Evolutionary conservation across 64 coral and sea anemone genomes (phyloP), one percentile per base, ranked within the genome.

Genomic region (Pocillopora damicornis): DNA sequence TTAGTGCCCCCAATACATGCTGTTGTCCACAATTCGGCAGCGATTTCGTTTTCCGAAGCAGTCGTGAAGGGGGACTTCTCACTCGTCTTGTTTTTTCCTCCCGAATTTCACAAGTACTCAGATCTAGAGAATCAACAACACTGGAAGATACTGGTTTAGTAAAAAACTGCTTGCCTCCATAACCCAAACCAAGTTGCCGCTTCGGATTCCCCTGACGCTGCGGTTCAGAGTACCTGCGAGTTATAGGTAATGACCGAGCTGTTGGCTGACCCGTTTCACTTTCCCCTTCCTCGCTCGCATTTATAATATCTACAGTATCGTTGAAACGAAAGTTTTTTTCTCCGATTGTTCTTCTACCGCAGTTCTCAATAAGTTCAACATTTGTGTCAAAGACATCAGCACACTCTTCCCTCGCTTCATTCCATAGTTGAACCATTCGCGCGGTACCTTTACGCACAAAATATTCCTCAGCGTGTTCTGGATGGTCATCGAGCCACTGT

Each of bases 11-110:
- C 23, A 99, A 90, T 74, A 79, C 88, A 78, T 97, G 94, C 68
- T 97, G 94, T 74, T 92, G 91, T 59, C 94, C 91, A 42, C 94
- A 97, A 79, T 97, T 97, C 60, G 94, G 94, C 36, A 97, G 80
- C 59, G 94, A 97, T 89, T 97, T 97, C 30, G 94, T 97, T 97
- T 97, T 97, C 35, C 94, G 88, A 37, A 97, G 37, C 51, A 75
- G 94, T 68, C 94, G 91, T 85, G 80, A 17, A 36, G 87, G 94
- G 60, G 94, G 91, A 79, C 91, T 97, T 76, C 90, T 84, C 45
- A 97, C 82, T 76, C 76, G 85, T 79, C 38, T 90, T 30, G 75
- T 67, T 80, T 90, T 92, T 35, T 97, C 88, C 62, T 97, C 94
- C 75, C 81, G 87, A 56, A 97, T 64, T 69, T 97, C 94, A 72